Evolutionary conservation across 1,140 invertebrate genomes (phyloP), one percentile per base, ranked within the genome.

Genomic region (Cherax destructor): DNA sequence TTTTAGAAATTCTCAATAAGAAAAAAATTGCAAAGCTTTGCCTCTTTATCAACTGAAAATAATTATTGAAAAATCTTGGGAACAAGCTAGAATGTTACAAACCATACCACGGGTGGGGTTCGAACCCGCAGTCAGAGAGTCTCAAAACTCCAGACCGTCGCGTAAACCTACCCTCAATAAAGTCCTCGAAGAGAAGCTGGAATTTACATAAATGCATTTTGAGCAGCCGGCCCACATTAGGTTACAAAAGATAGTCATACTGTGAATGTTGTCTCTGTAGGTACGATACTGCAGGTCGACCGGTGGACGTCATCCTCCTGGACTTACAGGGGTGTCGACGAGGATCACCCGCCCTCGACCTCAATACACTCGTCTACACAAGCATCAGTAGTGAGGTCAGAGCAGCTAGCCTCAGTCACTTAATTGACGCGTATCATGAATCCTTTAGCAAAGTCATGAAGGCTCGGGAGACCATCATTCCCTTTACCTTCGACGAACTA

Each of bases 401-500:
- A 65, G 24, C n/a, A 72, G 30, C 61, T 10, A 72, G 49, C 65
- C 65, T 85, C 41, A 16, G 7, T 16, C 41, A 41, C 3, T n/a
- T 85, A 13, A 61, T 85, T 9, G 65, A 85, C 1, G 83, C 30
- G 13, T 85, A 85, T 65, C 16, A 41, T 10, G 24, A 21, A 13
- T 85, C 83, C 83, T 85, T 85, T 9, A 69, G 10, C 24, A 21
- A 41, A 4, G 49, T 72, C 7, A 21, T 74, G 41, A 30, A 41
- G 21, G 83, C 61, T 6, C 41, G 83, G 47, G 24, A 50, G 24
- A 7, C 69, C 7, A 9, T 65, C 4, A 0, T 41, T 7, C 83
- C 83, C 30, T 85, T 85, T 65, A 85, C 83, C 65, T 72, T 50
- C 30, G 83, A 85, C 56, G 59, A 74, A 49, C 83, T 85, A 41